Evolutionary conservation across 2,797 vertebrate genomes (phyloP).

Genomic region (Artibeus jamaicensis): DNA sequence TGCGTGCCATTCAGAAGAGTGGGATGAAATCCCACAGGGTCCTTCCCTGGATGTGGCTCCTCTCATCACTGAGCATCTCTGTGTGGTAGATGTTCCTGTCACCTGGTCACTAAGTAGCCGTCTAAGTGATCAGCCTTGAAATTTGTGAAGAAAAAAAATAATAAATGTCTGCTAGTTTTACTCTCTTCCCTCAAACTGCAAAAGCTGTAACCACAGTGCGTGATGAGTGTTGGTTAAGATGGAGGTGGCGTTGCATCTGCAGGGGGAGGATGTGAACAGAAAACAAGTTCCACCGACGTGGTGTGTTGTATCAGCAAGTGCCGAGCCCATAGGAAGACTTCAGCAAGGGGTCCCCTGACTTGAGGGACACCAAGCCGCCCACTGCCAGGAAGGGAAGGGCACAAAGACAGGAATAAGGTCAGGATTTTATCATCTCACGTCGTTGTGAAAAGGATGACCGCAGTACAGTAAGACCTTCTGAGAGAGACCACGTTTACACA

Average conservation of each 20-base stretch:
- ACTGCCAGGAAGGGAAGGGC: background rate
- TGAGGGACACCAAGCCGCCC: background rate
- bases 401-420: background rate
- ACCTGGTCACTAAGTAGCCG: too few species aligned
- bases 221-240: background rate
- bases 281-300: accelerated
- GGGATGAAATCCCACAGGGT: background rate
- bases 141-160: background rate
- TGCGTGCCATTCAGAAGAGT: background rate
- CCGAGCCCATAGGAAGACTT: background rate
- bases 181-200: background rate
- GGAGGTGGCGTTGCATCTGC: background rate
- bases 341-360: background rate
- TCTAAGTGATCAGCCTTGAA: background rate
- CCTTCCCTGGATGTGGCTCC: background rate
- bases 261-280: background rate
- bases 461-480: background rate
- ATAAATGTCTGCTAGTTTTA: background rate
- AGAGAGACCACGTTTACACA: background rate
- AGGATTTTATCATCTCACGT: background rate
- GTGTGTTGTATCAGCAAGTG: background rate
- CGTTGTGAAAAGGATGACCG: background rate
- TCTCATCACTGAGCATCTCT: too few species aligned
- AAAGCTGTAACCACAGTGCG: background rate
- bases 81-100: accelerated